phyloP scores from a whole-genome alignment of 2,113 vertebrate genomes.

The Dasypus novemcinctus region DNA sequence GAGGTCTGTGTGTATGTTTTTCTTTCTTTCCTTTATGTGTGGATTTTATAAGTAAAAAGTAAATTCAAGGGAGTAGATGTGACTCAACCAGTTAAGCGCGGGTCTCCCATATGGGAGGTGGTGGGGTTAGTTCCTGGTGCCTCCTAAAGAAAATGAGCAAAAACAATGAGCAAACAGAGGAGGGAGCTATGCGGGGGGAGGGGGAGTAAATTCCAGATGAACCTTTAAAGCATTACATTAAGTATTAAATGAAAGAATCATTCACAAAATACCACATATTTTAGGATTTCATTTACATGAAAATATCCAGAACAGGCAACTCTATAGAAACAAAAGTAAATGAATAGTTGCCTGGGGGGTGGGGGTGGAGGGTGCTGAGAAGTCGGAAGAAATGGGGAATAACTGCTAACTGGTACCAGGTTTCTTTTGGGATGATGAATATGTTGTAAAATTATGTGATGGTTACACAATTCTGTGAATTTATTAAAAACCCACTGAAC shows the following conservation, averaged over 20 bases:
- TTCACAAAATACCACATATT: neutral
- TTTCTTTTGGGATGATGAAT: neutral
- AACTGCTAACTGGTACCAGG: neutral
- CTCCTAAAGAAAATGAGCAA: no score
- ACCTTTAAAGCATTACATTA: neutral
- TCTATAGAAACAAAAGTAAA: neutral
- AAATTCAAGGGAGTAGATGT: no score
- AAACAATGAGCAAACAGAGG: no score
- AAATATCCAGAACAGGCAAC: neutral
- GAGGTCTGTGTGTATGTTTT: no score
- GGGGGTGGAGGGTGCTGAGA: neutral
- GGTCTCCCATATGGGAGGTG: no score
- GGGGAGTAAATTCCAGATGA: neutral
- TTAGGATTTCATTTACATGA: neutral
- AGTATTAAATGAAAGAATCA: neutral
- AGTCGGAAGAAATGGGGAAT: neutral
- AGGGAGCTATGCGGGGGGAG: no score
- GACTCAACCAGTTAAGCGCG: no score
- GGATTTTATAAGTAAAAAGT: neutral
- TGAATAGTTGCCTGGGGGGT: neutral
- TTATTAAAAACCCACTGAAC: neutral
- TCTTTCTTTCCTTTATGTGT: no score
- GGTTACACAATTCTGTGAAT: neutral
- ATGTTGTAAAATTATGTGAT: neutral
- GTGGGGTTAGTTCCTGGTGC: no score